phyloP scores from a whole-genome alignment of 1,140 invertebrate genomes.

The Heliconius himera region DNA sequence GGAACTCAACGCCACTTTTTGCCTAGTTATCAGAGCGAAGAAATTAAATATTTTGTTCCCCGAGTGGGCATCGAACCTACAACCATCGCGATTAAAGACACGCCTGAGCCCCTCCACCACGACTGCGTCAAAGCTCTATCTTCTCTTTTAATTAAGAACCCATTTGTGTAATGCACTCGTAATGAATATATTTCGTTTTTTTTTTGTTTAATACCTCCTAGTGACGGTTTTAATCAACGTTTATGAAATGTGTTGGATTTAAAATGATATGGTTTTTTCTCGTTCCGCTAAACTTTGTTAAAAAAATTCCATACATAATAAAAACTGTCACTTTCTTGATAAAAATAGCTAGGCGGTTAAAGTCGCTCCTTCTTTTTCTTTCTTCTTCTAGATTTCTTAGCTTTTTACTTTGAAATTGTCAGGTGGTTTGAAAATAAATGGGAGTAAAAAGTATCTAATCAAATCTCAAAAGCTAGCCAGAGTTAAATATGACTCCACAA shows the following conservation, averaged over 20 bases:
- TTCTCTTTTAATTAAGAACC: constrained; percentile 21
- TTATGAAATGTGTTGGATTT: background rate
- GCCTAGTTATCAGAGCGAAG: no score
- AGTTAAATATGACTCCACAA: background rate
- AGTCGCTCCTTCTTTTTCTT: no score
- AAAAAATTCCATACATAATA: background rate
- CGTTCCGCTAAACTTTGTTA: background rate
- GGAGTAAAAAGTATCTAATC: no score
- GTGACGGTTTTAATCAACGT: background rate
- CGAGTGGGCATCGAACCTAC: no score
- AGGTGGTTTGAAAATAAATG: background rate
- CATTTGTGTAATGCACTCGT: constrained; percentile 12
- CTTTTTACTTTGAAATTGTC: no score
- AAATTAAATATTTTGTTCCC: no score
- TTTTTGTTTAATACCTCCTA: background rate
- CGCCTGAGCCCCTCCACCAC: no score
- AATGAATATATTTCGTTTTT: background rate
- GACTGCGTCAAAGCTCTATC: background rate
- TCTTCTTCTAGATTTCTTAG: no score
- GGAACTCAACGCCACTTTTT: no score
- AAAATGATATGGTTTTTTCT: background rate
- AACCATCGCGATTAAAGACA: no score
- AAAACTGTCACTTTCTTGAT: background rate
- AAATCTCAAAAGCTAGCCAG: background rate
- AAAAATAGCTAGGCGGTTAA: no score